Conservation (phyloP, 2,113 vertebrate species). For the Loxodonta africana region DNA sequence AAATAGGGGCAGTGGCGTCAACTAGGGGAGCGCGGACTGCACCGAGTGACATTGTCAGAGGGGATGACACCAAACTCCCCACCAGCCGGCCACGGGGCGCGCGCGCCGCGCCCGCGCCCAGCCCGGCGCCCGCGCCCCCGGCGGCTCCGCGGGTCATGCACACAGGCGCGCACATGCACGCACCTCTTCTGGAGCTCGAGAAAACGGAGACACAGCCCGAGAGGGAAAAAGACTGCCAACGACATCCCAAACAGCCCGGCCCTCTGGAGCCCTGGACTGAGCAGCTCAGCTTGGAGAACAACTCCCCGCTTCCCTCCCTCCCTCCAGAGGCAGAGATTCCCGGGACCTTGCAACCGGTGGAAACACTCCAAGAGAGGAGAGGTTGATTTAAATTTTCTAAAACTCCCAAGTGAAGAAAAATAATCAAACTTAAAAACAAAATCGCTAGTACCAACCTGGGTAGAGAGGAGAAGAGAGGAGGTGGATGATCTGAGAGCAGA, state of each 20-base stretch:
- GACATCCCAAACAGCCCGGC: neutral
- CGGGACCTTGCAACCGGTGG: neutral
- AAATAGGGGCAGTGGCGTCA: neutral
- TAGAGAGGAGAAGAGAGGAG: constrained; percentile 68
- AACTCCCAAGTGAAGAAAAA: neutral
- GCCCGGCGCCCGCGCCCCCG: neutral
- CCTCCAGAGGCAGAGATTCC: neutral
- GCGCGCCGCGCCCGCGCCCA: neutral
- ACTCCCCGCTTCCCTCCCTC: constrained; percentile 21
- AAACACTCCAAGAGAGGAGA: too few species aligned
- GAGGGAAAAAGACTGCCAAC: neutral
- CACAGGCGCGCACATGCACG: neutral
- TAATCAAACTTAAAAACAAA: constrained; percentile 33
- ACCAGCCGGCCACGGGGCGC: neutral
- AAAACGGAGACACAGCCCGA: neutral
- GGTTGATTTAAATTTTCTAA: too few species aligned
- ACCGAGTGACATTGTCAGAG: too few species aligned
- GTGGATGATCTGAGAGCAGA: constrained; percentile 87
- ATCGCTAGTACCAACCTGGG: constrained; percentile 85
- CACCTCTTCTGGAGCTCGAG: neutral
- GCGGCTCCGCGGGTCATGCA: neutral
- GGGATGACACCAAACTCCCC: too few species aligned
- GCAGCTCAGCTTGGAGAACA: neutral
- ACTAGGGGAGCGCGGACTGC: too few species aligned
- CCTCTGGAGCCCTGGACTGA: neutral